These are phyloP conservation scores for Anthopleura sola DNA, from an alignment of 64 coral and sea anemone genomes.

Conservation along the genomic window DNA sequence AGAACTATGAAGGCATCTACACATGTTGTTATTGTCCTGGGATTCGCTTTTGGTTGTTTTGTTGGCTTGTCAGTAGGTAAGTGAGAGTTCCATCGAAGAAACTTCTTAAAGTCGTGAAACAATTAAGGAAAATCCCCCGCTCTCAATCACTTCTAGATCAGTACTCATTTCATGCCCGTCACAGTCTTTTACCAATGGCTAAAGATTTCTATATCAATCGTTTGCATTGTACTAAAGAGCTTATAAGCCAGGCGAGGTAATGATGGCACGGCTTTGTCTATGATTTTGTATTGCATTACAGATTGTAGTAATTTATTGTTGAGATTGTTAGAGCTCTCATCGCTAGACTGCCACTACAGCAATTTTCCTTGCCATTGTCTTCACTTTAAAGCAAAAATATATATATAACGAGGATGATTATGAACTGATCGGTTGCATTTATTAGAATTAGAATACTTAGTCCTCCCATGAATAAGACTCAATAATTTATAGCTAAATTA, in stretches of 20 bases:
- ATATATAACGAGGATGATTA: background rate
- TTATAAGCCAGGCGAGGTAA: no score
- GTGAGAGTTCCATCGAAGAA: background rate
- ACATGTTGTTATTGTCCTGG: background rate
- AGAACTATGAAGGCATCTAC: background rate
- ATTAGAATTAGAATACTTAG: background rate
- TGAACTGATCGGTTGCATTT: background rate
- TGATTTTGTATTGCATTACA: no score
- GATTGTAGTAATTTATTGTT: no score
- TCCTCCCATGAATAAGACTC: background rate
- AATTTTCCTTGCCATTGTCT: no score
- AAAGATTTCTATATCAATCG: no score
- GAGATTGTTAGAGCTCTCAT: no score
- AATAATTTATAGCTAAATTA: background rate
- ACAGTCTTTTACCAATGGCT: no score
- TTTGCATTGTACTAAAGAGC: no score
- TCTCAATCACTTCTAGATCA: background rate
- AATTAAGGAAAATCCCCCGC: background rate
- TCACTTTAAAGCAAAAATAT: background rate
- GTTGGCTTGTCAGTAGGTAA: background rate
- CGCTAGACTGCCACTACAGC: no score
- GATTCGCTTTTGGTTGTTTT: background rate
- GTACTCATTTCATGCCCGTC: no score
- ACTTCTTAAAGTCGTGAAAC: background rate
- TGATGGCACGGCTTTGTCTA: no score